phyloP scores from a whole-genome alignment of 2,888 invertebrate genomes.

The Lepetodrilus schrolli region DNA sequence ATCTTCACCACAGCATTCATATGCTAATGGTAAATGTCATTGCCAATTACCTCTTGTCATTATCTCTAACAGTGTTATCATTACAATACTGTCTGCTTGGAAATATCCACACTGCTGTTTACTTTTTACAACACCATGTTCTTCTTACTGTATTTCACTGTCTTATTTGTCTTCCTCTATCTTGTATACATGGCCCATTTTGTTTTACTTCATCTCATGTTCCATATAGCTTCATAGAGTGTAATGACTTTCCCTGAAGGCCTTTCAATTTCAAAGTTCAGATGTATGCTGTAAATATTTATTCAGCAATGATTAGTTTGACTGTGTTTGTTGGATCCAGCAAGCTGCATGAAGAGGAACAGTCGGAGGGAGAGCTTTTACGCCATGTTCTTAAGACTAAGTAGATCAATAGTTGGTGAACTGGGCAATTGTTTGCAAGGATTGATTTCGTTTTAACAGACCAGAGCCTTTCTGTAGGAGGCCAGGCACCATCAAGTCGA shows the following conservation, averaged over 20 bases:
- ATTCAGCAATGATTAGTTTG: slow-evolving; percentile 1
- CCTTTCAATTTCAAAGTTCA: slow-evolving; percentile 17
- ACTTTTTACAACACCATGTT: too few species aligned
- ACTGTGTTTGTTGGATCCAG: background rate
- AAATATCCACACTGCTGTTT: too few species aligned
- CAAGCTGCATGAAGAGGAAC: background rate
- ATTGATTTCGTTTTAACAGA: slow-evolving; percentile 18
- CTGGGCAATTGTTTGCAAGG: slow-evolving; percentile 17
- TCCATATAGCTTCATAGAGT: slow-evolving; percentile 9
- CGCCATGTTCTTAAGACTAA: background rate
- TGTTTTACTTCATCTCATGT: background rate
- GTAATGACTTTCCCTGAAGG: background rate
- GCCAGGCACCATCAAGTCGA: background rate
- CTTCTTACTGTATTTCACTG: too few species aligned
- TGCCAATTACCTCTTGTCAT: too few species aligned
- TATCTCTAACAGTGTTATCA: too few species aligned
- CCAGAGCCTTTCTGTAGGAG: background rate
- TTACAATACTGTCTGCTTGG: too few species aligned
- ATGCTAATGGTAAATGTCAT: too few species aligned
- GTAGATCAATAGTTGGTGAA: slow-evolving; percentile 19
- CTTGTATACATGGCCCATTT: too few species aligned
- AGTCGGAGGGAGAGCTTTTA: background rate
- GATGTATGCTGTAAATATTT: slow-evolving; percentile 22
- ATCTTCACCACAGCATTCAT: too few species aligned
- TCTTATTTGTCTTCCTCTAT: too few species aligned